Evolutionary conservation across 2,113 vertebrate species (phyloP), one percentile per base, ranked within the genome.

Genomic region (Collichthys lucidus): DNA sequence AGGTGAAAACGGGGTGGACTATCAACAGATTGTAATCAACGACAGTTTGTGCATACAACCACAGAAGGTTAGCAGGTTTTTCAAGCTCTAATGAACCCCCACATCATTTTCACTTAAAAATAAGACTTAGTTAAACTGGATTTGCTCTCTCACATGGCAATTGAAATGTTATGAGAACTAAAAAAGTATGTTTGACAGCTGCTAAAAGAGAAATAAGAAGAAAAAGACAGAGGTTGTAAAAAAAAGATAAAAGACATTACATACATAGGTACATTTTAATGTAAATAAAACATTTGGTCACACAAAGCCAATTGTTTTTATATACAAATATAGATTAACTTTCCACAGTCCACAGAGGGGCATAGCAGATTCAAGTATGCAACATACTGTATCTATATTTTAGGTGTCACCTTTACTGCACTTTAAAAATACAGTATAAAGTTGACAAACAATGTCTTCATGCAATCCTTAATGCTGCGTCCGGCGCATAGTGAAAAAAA

Each of bases 1-100:
- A 53, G 47, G 35, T 44, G 11, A 61, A 68, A 62, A 75, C 17
- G 46, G 62, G 22, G 11, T 22, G 49, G 71, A 49, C 49, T 74
- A 81, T 70, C 15, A 40, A 64, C 4, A 76, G 61, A 40, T 49
- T 49, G 19, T 17, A 52, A 71, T 66, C 4, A 29, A 24, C 4
- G n/a, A 11, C 20, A 68, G 19, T 50, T 59, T 42, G 11, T 56
- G 4, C 0, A 0, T n/a, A n/a, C 19, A 46, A n/a, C 11, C 15
- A 46, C 4, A 11, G 16, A 15, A 19, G 44, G 22, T 16, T 50
- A 24, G 11, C 35, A 40, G 6, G 35, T 22, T 79, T 35, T 42
- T 49, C 4, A 73, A 35, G 20, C 8, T 66, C n/a, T 16, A 44
- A 46, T 46, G 0, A 20, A 47, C 22, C 15, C n/a, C 5, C n/a